phyloP scores from a whole-genome alignment of 2,797 vertebrate genomes.

The Clarias laeviceps region DNA sequence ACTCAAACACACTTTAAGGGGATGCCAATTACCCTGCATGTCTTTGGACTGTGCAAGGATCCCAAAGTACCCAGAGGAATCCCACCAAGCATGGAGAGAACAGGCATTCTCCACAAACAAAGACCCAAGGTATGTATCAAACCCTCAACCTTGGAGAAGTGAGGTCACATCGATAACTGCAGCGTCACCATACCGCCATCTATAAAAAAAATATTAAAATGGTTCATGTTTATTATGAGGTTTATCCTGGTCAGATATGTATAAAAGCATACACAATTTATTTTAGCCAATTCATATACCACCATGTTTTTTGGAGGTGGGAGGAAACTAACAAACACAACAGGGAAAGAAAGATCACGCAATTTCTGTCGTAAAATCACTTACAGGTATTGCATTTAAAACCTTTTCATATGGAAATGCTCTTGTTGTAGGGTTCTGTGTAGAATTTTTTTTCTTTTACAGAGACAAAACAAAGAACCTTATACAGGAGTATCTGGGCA shows the following conservation, averaged over 20 bases:
- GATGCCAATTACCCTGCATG: too few species aligned
- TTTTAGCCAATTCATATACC: neutral
- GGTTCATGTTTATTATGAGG: neutral
- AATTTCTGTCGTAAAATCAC: neutral
- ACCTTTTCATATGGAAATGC: neutral
- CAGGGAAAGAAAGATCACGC: too few species aligned
- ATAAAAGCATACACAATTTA: too few species aligned
- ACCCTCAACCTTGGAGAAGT: too few species aligned
- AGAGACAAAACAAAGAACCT: neutral
- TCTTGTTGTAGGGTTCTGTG: neutral
- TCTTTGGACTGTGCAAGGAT: too few species aligned
- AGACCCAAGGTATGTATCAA: too few species aligned
- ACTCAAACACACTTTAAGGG: too few species aligned
- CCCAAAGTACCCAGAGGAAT: too few species aligned
- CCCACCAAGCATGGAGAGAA: too few species aligned
- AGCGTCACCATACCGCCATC: too few species aligned
- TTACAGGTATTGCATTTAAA: neutral
- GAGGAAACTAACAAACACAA: neutral
- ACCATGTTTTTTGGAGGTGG: neutral
- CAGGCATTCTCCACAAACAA: too few species aligned
- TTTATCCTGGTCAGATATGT: neutral
- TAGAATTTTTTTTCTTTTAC: neutral
- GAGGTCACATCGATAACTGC: too few species aligned
- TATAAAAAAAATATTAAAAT: neutral
- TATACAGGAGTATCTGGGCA: neutral